Evolutionary conservation across 92 coral and sea anemone genomes (phyloP).

Genomic region (Umimayanthus kanabou): DNA sequence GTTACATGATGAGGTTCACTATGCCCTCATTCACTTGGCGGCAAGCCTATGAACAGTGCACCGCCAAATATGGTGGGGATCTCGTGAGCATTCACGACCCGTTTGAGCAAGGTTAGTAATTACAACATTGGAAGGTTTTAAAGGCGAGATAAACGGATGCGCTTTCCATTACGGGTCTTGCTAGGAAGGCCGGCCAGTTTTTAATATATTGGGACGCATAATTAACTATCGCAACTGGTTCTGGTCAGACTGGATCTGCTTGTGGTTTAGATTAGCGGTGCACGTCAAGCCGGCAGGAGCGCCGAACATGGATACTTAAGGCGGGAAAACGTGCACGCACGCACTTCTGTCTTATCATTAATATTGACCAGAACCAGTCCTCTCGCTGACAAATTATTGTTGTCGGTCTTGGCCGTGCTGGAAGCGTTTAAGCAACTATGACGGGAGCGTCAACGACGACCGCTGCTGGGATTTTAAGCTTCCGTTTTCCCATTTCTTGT

Average conservation of each 20-base stretch:
- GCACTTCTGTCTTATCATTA: background rate
- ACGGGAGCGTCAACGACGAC: no score
- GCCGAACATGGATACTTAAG: no score
- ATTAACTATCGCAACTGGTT: background rate
- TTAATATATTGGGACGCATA: background rate
- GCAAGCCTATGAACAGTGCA: constrained; percentile 77
- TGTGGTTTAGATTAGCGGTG: no score
- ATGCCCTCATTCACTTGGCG: constrained; percentile 64
- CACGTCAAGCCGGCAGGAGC: no score
- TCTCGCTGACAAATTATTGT: no score
- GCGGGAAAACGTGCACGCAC: no score
- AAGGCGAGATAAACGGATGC: background rate
- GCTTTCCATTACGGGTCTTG: background rate
- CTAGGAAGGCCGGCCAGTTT: background rate
- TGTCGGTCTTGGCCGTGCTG: no score
- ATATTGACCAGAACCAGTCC: no score
- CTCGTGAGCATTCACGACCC: constrained; percentile 75
- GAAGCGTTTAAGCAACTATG: no score
- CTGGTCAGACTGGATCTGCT: no score
- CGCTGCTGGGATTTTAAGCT: no score
- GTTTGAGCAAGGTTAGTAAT: constrained; percentile 77
- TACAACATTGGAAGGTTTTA: background rate
- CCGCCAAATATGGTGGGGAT: constrained; percentile 58
- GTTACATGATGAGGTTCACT: constrained; percentile 73
- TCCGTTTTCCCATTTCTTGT: no score